phyloP scores from a whole-genome alignment of 2,888 invertebrate species.

The Emmelina monodactyla region DNA sequence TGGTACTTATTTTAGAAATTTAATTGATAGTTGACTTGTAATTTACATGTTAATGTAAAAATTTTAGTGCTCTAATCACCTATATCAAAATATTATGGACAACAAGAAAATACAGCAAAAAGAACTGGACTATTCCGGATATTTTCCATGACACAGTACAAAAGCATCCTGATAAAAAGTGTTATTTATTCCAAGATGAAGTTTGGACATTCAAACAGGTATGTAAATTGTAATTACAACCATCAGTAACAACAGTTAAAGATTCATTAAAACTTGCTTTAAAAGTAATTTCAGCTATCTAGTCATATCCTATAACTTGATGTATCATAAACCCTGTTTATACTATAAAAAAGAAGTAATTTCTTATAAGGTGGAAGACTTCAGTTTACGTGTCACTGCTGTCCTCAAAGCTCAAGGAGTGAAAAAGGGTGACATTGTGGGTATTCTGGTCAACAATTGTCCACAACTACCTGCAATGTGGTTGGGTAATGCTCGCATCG shows the following conservation, averaged over 20 bases:
- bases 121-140: conserved; percentile 78
- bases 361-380: conserved; percentile 80
- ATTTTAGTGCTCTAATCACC: conserved; percentile 73
- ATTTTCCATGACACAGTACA: conserved; percentile 79
- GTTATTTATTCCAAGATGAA: conserved; percentile 83
- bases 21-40: conserved; percentile 19
- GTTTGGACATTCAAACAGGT: conserved; percentile 88
- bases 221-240: no score
- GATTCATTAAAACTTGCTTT: no score
- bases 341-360: not conserved
- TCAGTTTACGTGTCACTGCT: conserved; percentile 84
- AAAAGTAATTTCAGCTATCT: no score
- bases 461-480: conserved; percentile 92
- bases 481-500: conserved; percentile 91
- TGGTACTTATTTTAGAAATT: no score
- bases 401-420: conserved; percentile 81
- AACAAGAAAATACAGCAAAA: conserved; percentile 71
- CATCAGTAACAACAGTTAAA: no score
- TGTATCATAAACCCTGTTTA: not conserved
- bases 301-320: no score
- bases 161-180: conserved; percentile 82
- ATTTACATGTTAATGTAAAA: conserved; percentile 4
- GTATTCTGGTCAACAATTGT: conserved; percentile 88
- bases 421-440: conserved; percentile 87
- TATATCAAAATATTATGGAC: conserved; percentile 72